A percentile compares a stretch with the other conserved stretches of the same genome.
phyloP scores from a whole-genome alignment of 2,888 invertebrate genomes.

The Noctua janthe region DNA sequence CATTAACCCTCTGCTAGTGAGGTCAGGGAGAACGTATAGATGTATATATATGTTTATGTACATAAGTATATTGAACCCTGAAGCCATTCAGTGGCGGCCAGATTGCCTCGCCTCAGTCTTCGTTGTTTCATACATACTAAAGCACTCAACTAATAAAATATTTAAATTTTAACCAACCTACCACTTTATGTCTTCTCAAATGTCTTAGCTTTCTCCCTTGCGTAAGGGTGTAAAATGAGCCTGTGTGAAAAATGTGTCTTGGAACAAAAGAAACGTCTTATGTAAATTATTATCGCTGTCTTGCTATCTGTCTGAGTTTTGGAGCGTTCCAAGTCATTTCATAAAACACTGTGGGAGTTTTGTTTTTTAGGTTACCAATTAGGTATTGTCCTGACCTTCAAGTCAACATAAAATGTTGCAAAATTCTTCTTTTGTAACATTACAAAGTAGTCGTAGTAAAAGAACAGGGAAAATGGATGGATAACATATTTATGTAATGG shows the following conservation, averaged over 20 bases:
- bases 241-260: conserved; percentile 9
- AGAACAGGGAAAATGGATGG: not conserved
- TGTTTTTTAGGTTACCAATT: not conserved
- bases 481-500: conserved; percentile 11
- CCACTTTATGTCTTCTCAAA: conserved; percentile 42
- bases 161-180: conserved; percentile 60
- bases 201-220: conserved; percentile 16
- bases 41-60: conserved; percentile 16
- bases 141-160: conserved; percentile 61
- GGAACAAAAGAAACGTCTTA: conserved; percentile 1
- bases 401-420: not conserved
- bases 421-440: not conserved
- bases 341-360: not conserved
- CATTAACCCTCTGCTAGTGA: conserved; percentile 45
- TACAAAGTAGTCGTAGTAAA: too few species aligned
- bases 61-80: conserved; percentile 54
- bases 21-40: conserved; percentile 47
- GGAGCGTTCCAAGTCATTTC: not conserved
- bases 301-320: not conserved
- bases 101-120: conserved; percentile 61
- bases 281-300: not conserved
- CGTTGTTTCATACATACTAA: conserved; percentile 64
- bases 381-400: too few species aligned
- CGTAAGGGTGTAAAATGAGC: conserved; percentile 29
- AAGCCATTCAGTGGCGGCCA: conserved; percentile 63